These are phyloP conservation scores for Papilio demoleus DNA, from an alignment of 2,888 invertebrate species.

Conservation along the genomic window DNA sequence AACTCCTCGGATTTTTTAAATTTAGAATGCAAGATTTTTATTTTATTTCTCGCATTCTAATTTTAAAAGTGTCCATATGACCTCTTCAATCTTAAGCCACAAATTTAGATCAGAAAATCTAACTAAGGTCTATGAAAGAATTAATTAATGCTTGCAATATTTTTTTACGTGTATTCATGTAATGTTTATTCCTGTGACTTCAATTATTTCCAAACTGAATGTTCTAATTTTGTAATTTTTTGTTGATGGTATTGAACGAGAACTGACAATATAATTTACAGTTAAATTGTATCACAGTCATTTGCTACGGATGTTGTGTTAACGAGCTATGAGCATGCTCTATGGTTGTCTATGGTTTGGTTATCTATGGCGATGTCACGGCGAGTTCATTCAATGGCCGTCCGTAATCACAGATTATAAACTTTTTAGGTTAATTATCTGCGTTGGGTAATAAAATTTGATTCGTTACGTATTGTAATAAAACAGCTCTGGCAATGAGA, in stretches of 20 bases:
- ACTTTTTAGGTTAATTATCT: conserved; percentile 30
- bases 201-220: too few relatives aligned
- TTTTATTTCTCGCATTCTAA: neutral
- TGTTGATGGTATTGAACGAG: conserved; percentile 1
- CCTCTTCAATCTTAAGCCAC: too few relatives aligned
- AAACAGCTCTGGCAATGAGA: neutral
- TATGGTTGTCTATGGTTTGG: conserved; percentile 17
- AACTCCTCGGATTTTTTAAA: too few relatives aligned
- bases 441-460: conserved; percentile 17
- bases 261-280: neutral
- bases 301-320: conserved; percentile 25
- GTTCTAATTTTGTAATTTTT: too few relatives aligned
- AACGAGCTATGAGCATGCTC: conserved; percentile 33
- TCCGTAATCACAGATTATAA: conserved; percentile 27
- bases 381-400: conserved; percentile 22
- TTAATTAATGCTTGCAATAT: neutral
- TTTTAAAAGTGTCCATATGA: neutral
- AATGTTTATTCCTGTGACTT: neutral
- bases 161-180: neutral
- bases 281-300: conserved; percentile 42
- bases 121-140: neutral
- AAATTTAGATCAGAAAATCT: too few relatives aligned
- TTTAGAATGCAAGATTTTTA: neutral
- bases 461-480: conserved; percentile 24
- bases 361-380: conserved; percentile 31